Evolutionary conservation across 1,140 invertebrate species (phyloP).

Genomic region (Gyrodactylus salaris): DNA sequence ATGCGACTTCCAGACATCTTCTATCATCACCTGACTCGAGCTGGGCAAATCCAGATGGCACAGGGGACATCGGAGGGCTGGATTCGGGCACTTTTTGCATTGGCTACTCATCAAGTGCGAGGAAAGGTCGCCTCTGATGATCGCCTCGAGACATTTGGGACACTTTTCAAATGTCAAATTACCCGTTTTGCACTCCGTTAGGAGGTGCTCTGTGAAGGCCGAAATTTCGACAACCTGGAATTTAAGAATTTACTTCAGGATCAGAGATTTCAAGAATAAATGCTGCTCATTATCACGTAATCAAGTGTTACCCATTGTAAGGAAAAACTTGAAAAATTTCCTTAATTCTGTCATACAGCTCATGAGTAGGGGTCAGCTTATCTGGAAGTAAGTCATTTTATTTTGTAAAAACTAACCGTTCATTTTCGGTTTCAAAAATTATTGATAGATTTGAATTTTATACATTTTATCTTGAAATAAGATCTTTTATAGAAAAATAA

Average conservation of each 20-base stretch:
- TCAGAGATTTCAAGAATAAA: background rate
- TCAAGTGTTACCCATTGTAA: background rate
- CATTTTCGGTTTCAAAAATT: too few relatives aligned
- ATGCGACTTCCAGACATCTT: slow-evolving; percentile 31
- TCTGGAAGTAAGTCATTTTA: background rate
- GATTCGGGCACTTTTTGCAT: background rate
- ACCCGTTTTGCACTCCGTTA: slow-evolving; percentile 34
- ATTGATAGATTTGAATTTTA: too few relatives aligned
- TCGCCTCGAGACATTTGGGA: slow-evolving; percentile 30
- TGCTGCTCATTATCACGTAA: background rate
- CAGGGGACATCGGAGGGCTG: slow-evolving; percentile 28
- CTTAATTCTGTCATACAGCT: background rate
- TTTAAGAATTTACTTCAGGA: background rate
- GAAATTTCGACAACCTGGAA: slow-evolving; percentile 41
- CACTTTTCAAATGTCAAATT: slow-evolving; percentile 29
- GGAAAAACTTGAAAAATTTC: too few relatives aligned
- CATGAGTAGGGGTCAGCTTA: background rate
- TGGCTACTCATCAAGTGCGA: slow-evolving; percentile 22
- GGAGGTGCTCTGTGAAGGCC: slow-evolving; percentile 38
- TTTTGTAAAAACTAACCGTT: too few relatives aligned
- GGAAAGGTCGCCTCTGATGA: slow-evolving; percentile 27
- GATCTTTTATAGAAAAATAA: too few relatives aligned
- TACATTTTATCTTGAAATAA: too few relatives aligned
- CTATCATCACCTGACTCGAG: slow-evolving; percentile 14
- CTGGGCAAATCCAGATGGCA: slow-evolving; percentile 31